Evolutionary conservation across 2,888 invertebrate species (phyloP).

Genomic region (Sarcophaga carnaria): DNA sequence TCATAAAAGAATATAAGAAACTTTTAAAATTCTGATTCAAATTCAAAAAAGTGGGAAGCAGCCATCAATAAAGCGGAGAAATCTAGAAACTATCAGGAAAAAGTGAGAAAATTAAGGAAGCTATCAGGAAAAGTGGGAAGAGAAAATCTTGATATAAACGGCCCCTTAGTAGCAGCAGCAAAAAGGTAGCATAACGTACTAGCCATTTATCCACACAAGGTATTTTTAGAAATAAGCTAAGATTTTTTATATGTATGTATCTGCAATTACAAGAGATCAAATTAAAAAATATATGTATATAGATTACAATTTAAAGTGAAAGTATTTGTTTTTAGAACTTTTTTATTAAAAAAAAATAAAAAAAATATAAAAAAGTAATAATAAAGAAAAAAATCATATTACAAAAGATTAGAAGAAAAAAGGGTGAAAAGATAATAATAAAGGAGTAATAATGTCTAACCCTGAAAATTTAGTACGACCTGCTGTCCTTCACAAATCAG

Average conservation of each 20-base stretch:
- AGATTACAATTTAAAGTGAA: no score
- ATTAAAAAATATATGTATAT: no score
- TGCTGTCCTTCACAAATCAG: conserved; percentile 25
- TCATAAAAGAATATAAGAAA: neutral
- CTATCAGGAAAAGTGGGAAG: conserved; percentile 7
- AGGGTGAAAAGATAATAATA: neutral
- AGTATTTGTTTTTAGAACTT: no score
- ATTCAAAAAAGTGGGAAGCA: neutral
- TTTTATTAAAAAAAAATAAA: no score
- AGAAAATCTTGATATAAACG: neutral
- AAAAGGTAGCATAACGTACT: neutral
- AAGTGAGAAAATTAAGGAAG: neutral
- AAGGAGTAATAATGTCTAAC: conserved; percentile 4
- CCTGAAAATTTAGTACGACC: conserved; percentile 26
- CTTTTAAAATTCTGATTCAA: conserved; percentile 1
- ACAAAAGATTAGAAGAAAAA: neutral
- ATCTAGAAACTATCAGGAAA: no score
- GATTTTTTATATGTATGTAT: no score
- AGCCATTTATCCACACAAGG: conserved; percentile 16
- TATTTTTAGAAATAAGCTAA: no score
- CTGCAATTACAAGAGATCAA: no score
- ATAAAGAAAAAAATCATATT: no score
- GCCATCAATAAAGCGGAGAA: neutral
- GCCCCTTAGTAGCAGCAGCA: neutral
- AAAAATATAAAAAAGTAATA: no score